Conservation (phyloP, 64 coral and sea anemone genomes). For the Pachyseris speciosa region DNA sequence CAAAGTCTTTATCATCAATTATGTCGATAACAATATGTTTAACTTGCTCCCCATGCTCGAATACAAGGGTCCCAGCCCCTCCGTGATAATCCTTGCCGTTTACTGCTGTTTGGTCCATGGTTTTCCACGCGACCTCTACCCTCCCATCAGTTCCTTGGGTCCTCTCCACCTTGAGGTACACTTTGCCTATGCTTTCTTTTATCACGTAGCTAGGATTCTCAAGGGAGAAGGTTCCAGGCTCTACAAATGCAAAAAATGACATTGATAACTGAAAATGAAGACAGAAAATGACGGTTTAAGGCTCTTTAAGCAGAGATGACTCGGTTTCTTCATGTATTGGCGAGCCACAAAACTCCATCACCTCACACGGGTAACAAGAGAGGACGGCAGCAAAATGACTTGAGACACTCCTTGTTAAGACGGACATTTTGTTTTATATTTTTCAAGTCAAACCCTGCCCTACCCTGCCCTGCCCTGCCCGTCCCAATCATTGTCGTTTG, state of each 20-base stretch:
- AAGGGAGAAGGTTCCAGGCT: constrained; percentile 93
- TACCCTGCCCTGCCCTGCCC: too few species aligned
- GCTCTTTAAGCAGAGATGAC: too few species aligned
- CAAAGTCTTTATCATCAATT: constrained; percentile 97
- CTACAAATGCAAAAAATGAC: constrained; percentile 14
- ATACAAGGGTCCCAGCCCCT: constrained; percentile 69
- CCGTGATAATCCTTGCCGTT: constrained; percentile 89
- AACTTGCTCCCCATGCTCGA: constrained; percentile 91
- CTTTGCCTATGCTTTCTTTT: constrained; percentile 92
- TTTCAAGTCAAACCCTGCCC: too few species aligned
- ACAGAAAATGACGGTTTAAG: neutral
- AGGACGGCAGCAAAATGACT: too few species aligned
- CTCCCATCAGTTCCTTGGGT: constrained; percentile 89
- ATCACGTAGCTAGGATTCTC: constrained; percentile 95
- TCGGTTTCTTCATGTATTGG: too few species aligned
- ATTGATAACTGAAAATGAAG: neutral
- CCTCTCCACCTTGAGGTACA: constrained; percentile 74
- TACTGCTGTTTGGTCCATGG: constrained; percentile 82
- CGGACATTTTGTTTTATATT: too few species aligned
- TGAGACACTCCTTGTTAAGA: too few species aligned
- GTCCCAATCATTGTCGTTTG: too few species aligned
- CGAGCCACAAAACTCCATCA: too few species aligned
- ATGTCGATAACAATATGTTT: constrained; percentile 89
- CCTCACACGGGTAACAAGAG: too few species aligned
- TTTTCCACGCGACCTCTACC: constrained; percentile 83